These are phyloP conservation scores for Bombylius discolor DNA, from an alignment of 2,888 invertebrate genomes.

Conservation along the genomic window DNA sequence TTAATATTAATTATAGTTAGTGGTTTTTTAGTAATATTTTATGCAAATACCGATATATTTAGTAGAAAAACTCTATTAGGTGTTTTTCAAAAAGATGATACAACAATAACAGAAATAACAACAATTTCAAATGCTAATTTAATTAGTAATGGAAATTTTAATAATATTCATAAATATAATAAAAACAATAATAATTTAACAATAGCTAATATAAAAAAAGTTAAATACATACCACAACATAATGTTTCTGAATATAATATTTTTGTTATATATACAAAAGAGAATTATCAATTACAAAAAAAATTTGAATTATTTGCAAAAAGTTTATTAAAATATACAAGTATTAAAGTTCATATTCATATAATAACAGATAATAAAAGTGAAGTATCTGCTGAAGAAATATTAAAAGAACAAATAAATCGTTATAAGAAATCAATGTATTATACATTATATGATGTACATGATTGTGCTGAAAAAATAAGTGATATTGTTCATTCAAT, in stretches of 20 bases:
- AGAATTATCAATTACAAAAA: constrained; percentile 31
- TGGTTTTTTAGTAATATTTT: constrained; percentile 28
- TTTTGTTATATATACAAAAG: constrained; percentile 33
- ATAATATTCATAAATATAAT: constrained; percentile 1
- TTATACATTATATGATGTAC: constrained; percentile 47
- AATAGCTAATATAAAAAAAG: constrained; percentile 10
- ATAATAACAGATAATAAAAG: constrained; percentile 50
- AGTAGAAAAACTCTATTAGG: constrained; percentile 11
- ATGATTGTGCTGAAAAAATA: constrained; percentile 44
- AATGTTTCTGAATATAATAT: constrained; percentile 28
- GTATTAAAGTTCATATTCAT: constrained; percentile 43
- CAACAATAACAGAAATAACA: background rate
- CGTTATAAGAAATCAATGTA: constrained; percentile 36
- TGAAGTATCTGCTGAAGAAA: constrained; percentile 40
- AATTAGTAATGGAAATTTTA: background rate
- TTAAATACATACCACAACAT: constrained; percentile 12
- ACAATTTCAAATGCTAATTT: background rate
- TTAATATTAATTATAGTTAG: constrained; percentile 25
- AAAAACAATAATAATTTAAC: constrained; percentile 1
- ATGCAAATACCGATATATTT: constrained; percentile 27
- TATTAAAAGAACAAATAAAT: constrained; percentile 35
- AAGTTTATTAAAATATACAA: constrained; percentile 29
- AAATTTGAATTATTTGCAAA: constrained; percentile 33
- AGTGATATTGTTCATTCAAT: constrained; percentile 50
- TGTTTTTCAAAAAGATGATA: constrained; percentile 11